Conservation (phyloP, 2,888 invertebrate genomes). For the Drepana falcataria region DNA sequence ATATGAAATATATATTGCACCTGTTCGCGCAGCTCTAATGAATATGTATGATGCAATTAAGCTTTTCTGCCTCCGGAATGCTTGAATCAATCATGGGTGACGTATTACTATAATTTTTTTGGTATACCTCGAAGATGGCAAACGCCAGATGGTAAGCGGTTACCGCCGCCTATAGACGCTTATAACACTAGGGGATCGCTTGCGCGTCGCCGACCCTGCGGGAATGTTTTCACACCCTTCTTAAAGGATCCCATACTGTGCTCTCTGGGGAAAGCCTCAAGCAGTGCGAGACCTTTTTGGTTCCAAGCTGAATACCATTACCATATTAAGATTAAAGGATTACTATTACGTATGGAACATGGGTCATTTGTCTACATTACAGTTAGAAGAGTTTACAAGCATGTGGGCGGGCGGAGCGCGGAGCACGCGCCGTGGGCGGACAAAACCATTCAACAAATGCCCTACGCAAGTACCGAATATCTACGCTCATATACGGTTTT, state of each 20-base stretch:
- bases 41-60: background rate
- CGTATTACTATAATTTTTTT: too few species aligned
- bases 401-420: slow-evolving; percentile 59
- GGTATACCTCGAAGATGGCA: too few species aligned
- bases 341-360: slow-evolving; percentile 38
- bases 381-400: slow-evolving; percentile 65
- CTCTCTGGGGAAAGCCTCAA: too few species aligned
- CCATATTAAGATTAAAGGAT: slow-evolving; percentile 48
- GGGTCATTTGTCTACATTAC: slow-evolving; percentile 65
- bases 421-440: slow-evolving; percentile 60
- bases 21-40: background rate
- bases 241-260: too few species aligned
- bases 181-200: too few species aligned
- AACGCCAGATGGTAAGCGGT: too few species aligned
- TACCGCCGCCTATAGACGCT: too few species aligned
- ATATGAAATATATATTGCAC: background rate
- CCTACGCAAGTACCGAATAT: slow-evolving; percentile 38
- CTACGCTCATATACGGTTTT: slow-evolving; percentile 52
- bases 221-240: too few species aligned
- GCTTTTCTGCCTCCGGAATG: background rate
- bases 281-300: too few species aligned
- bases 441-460: slow-evolving; percentile 57
- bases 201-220: too few species aligned
- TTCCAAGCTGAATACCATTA: slow-evolving; percentile 25
- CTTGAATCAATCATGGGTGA: slow-evolving; percentile 8